Conservation (phyloP, 2,113 vertebrate species). For the Dolichotis patagonum region DNA sequence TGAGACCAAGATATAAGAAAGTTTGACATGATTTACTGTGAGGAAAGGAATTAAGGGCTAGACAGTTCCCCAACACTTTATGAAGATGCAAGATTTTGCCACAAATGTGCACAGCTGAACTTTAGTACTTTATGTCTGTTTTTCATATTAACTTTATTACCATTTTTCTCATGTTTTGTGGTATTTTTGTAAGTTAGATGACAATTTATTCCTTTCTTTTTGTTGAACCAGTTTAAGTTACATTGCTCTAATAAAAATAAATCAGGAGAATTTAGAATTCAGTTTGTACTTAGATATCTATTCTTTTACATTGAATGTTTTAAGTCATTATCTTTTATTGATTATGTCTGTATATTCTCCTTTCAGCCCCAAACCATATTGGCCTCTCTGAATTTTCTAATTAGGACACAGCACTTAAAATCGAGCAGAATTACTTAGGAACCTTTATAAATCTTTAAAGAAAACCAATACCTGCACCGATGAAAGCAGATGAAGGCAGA, state of each 20-base stretch:
- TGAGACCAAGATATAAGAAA: background rate
- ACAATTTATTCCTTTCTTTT: background rate
- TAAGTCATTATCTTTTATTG: slow-evolving; percentile 42
- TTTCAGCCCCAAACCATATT: background rate
- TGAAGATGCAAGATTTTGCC: background rate
- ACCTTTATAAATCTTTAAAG: background rate
- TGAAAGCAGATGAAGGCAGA: background rate
- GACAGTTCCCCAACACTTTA: background rate
- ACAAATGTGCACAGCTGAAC: background rate
- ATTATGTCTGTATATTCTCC: background rate
- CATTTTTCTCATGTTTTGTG: background rate
- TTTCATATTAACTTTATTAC: background rate
- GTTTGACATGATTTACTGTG: background rate
- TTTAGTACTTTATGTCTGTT: background rate
- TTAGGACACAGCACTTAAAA: background rate
- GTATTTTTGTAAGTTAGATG: background rate
- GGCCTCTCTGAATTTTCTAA: slow-evolving; percentile 27
- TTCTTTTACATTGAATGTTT: background rate
- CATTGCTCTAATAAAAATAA: slow-evolving; percentile 27
- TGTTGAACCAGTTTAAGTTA: background rate
- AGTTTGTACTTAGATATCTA: background rate
- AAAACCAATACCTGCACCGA: background rate
- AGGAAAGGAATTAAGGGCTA: background rate
- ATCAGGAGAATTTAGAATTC: background rate
- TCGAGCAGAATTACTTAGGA: background rate